Evolutionary conservation across 2,797 vertebrate genomes (phyloP), one percentile per base, ranked within the genome.

Genomic region (Catamblyrhynchus diadema): DNA sequence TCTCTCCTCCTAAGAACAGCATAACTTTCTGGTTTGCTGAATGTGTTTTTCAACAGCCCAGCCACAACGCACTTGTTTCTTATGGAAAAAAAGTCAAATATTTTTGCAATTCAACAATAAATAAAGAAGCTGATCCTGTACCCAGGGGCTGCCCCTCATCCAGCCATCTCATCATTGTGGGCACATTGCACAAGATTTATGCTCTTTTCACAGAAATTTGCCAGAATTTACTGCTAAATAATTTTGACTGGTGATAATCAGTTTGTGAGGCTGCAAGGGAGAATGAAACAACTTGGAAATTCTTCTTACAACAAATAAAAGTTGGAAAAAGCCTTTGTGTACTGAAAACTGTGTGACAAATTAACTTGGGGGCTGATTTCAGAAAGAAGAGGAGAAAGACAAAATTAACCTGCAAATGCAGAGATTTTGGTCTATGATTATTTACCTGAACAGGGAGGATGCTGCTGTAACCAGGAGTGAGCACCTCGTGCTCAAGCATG

Each of bases 71-170:
- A 56, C 64, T 88, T 79, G 64, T 62, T 70, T 82, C 45, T 44
- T 59, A 30, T 30, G 57, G 78, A 87, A 92, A 57, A 57, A 65
- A 86, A 95, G 75, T 60, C 7, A 77, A 72, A 30, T 48, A 41
- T 77, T 93, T 89, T 87, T 62, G 47, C 61, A 80, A 89, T 60
- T 19, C 54, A 74, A 24, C 24, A 51, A 65, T 35, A 82, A 90
- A 70, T 30, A 30, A 39, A 62, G 28, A 33, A 42, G 22, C 12
- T 33, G 30, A 39, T 41, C 1, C 1, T 6, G 32, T 37, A 56
- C 30, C 39, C n/a, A 70, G 37, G 70, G 33, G 54, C 48, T 84
- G 59, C 6, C 45, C 51, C 47, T 27, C 24, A 23, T 32, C 32
- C 2, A 2, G 23, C 20, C 37, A 6, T 9, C 53, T 65, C 69